Percentiles rank a stretch among this genome's conserved stretches.
phyloP scores from a whole-genome alignment of 2,797 vertebrate genomes.

The Iguana delicatissima region DNA sequence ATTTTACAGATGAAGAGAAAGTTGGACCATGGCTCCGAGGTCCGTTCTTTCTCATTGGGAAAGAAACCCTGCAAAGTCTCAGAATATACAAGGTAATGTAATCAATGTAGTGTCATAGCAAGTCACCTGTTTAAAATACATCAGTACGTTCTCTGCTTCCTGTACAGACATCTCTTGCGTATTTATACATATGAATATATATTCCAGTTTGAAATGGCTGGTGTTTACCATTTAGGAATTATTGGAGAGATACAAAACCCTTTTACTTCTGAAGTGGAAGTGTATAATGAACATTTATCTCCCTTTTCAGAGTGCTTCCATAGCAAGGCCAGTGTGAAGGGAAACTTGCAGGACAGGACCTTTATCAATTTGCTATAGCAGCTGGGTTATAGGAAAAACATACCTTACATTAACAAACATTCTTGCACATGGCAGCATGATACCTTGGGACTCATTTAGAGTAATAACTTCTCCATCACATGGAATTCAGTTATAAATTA shows the following conservation, averaged over 20 bases:
- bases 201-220: constrained; percentile 43
- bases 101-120: constrained; percentile 78
- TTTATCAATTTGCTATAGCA: constrained; percentile 78
- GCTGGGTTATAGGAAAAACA: constrained; percentile 67
- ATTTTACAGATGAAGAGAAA: constrained; percentile 99
- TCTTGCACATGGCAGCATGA: constrained; percentile 45
- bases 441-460: constrained; percentile 35
- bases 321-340: constrained; percentile 58
- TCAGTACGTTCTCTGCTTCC: constrained; percentile 41
- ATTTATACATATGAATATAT: constrained; percentile 27
- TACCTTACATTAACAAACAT: constrained; percentile 66
- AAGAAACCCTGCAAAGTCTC: constrained; percentile 99
- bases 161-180: constrained; percentile 54
- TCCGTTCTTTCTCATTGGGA: constrained; percentile 99
- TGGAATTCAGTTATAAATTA: constrained; percentile 36
- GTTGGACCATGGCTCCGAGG: constrained; percentile 99
- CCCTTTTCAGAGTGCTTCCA: constrained; percentile 62
- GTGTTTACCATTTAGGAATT: background rate
- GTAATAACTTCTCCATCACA: background rate
- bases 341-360: constrained; percentile 69
- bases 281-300: background rate
- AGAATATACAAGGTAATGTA: constrained; percentile 95
- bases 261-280: constrained; percentile 2
- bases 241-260: background rate
- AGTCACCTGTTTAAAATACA: constrained; percentile 57